Conservation (phyloP, 2,113 vertebrate genomes). For the Cepphus grylle region DNA sequence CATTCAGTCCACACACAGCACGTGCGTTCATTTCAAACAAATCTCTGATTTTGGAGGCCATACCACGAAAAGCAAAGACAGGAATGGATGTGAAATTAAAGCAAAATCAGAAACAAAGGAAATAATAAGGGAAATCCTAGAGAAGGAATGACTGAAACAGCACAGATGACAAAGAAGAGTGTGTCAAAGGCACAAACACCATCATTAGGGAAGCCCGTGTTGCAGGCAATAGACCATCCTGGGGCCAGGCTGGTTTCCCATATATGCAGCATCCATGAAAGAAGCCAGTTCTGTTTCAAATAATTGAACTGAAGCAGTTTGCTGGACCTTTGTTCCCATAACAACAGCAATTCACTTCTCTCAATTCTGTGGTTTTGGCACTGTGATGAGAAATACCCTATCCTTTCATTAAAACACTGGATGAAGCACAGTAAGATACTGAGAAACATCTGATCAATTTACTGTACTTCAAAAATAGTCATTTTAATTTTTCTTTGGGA, state of each 20-base stretch:
- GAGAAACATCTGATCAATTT: background rate
- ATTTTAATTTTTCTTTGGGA: background rate
- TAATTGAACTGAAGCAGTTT: background rate
- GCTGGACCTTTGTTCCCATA: constrained; percentile 18
- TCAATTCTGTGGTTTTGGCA: background rate
- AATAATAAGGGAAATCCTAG: background rate
- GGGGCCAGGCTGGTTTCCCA: background rate
- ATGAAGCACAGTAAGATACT: background rate
- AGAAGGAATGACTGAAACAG: background rate
- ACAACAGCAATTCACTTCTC: background rate
- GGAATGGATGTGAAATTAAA: background rate
- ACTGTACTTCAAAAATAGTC: background rate
- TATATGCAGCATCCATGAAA: background rate
- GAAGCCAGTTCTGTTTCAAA: background rate
- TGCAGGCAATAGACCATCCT: background rate
- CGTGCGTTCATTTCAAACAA: background rate
- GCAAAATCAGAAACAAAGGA: background rate
- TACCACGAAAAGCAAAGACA: background rate
- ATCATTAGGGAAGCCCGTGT: background rate
- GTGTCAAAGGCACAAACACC: background rate
- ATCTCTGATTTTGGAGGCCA: background rate
- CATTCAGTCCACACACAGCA: background rate
- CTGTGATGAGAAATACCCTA: background rate
- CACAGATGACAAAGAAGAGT: background rate
- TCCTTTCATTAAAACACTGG: background rate